Conservation (phyloP, 2,888 invertebrate genomes). For the Noctua comes region DNA sequence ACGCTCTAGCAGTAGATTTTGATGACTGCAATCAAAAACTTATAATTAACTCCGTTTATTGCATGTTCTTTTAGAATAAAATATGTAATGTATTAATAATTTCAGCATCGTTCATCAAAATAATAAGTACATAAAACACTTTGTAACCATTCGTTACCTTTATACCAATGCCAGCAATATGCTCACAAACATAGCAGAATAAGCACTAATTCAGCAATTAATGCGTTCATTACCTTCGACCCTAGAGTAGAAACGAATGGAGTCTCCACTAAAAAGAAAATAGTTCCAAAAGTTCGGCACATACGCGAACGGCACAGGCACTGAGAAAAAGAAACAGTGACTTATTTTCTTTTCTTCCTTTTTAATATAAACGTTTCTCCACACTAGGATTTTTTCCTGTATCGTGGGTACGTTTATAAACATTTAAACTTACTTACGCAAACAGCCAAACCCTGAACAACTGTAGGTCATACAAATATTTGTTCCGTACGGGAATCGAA, state of each 20-base stretch:
- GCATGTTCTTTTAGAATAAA: background rate
- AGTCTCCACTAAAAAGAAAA: background rate
- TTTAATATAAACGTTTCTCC: background rate
- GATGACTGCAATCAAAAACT: background rate
- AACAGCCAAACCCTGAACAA: background rate
- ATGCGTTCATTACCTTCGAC: background rate
- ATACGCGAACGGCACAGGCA: background rate
- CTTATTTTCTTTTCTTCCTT: too few relatives aligned
- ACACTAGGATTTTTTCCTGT: background rate
- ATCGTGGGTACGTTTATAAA: background rate
- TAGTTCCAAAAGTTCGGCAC: background rate
- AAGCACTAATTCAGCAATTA: slow-evolving; percentile 18
- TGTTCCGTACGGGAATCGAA: background rate
- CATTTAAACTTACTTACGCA: background rate
- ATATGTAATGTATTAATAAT: background rate
- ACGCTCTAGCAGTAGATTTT: background rate
- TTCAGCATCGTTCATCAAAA: background rate
- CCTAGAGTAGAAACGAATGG: slow-evolving; percentile 7
- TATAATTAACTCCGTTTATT: background rate
- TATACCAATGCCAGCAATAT: background rate
- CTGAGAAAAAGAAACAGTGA: background rate
- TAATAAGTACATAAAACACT: slow-evolving; percentile 2
- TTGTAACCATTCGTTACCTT: background rate
- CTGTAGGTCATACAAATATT: background rate
- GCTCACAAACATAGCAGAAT: slow-evolving; percentile 12